Evolutionary conservation across 1,140 invertebrate species (phyloP), one percentile per base, ranked within the genome.

Genomic region (Drosophila orosa): DNA sequence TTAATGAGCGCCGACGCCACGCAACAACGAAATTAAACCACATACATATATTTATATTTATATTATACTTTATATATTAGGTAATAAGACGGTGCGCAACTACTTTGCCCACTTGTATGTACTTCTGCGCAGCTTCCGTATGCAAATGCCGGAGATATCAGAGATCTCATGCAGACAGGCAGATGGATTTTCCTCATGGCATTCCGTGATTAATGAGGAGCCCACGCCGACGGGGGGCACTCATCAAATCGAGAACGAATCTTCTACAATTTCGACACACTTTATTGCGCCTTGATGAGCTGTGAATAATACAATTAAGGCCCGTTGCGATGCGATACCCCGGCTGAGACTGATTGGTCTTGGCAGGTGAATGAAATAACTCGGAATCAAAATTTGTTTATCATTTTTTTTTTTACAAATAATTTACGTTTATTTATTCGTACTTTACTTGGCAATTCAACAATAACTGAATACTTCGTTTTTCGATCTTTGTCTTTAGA

Each of bases 341-440:
- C 19, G n/a, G n/a, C 60, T 13, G 35, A 19, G 59, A 22, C 55
- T 50, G 56, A 57, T 61, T 58, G 71, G 69, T 83, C 79, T 83
- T 78, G 79, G 44, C 62, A 68, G 44, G 50, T 77, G 74, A 87
- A 86, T 79, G 47, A 87, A 72, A 87, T 58, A 87, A 54, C 57
- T 69, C 57, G 15, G 54, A 42, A 45, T 48, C 56, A 37, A 58
- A 61, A 66, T 74, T 71, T 73, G 61, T 76, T 68, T 68, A 80
- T 80, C 67, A 58, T 66, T 75, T 31, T 48, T 40, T 17, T 47
- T 25, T 89, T 87, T 72, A 80, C 76, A 84, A 89, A 89, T 87
- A 89, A 87, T 87, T 87, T 87, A 87, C 79, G 27, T 89, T 87
- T 79, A 86, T 86, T 87, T 87, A 76, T 74, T 82, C 73, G 71